Evolutionary conservation across 1,140 invertebrate genomes (phyloP).

Genomic region (Delia radicum): DNA sequence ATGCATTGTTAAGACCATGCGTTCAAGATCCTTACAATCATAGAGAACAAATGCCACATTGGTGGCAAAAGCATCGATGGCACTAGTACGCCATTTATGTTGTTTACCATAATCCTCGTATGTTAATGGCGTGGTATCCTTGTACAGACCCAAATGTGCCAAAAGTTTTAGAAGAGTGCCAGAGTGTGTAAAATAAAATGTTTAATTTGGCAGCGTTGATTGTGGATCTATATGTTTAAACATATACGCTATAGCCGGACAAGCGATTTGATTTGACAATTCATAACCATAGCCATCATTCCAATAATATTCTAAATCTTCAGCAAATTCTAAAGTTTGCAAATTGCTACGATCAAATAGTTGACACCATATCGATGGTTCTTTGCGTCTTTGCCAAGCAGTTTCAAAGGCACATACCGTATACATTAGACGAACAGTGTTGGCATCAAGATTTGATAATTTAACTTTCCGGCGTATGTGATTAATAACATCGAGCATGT

Average conservation of each 20-base stretch:
- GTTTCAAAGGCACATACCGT: conserved; percentile 78
- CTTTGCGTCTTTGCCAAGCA: conserved; percentile 67
- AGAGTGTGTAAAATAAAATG: conserved; percentile 84
- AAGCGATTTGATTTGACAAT: conserved; percentile 75
- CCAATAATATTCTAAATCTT: conserved; percentile 84
- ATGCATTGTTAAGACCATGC: conserved; percentile 67
- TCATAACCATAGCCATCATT: conserved; percentile 80
- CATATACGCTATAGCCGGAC: conserved; percentile 72
- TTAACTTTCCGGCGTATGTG: conserved; percentile 65
- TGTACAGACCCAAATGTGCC: conserved; percentile 73
- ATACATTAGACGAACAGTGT: conserved; percentile 67
- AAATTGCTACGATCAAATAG: conserved; percentile 45
- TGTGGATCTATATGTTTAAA: conserved; percentile 64
- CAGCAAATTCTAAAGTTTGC: conserved; percentile 66
- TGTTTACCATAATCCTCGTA: conserved; percentile 63
- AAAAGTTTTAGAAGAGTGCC: conserved; percentile 82
- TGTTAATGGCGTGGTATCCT: conserved; percentile 64
- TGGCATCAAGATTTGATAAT: conserved; percentile 59
- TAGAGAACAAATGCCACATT: conserved; percentile 82
- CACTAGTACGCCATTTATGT: conserved; percentile 72
- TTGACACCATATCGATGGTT: conserved; percentile 65
- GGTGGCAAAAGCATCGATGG: conserved; percentile 78
- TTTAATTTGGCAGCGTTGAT: conserved; percentile 56
- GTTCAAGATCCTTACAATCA: conserved; percentile 63
- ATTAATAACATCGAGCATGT: conserved; percentile 63